Base-by-base conservation (phyloP, 2,113 vertebrate species). In the Sardina pilchardus region DNA sequence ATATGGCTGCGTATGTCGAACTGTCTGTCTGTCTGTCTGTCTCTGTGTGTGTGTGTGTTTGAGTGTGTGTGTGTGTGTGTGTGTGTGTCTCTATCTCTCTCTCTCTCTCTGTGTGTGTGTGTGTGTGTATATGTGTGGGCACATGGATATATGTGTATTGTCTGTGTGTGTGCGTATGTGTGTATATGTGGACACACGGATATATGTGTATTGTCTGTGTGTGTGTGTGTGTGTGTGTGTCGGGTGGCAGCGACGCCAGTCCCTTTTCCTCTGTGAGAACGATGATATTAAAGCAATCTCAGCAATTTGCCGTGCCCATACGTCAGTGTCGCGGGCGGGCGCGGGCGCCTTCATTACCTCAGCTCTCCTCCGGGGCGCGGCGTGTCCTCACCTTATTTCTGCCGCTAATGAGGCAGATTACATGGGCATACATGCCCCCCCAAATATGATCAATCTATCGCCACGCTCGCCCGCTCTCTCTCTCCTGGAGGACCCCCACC, bases 231-330 rank as follows among this genome's bases (percentile, higher is more conserved):
- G 63, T 71, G 9, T 71, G 63, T 14, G 26, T 71, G 63, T 7
- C 17, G 21, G 59, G 0, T 9, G 4, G 63, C 26, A 34, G 12
- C 26, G 6, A 0, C 63, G 30, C 8, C 30, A 16, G 3, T 34
- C 9, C 63, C 63, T 71, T 34, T 71, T 71, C 30, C 63, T 71
- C 63, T 71, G 63, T 71, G n/a, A 30, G 63, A 71, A 71, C 30
- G 63, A 71, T 71, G 63, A 71, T 71, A 71, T 71, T 71, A 71
- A 71, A 16, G 26, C 63, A 71, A 71, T 71, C 63, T 71, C 63
- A 30, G 63, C 63, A 71, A 71, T 71, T 71, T 71, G n/a, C 63
- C 63, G 7, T 10, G 26, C 63, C 9, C 63, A 71, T 71, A 71
- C 34, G 6, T 71, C 26, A 30, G 26, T 71, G 63, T 71, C 63